Evolutionary conservation across 2,888 invertebrate genomes (phyloP), one percentile per base, ranked within the genome.

Genomic region (Sarcophaga caerulescens): DNA sequence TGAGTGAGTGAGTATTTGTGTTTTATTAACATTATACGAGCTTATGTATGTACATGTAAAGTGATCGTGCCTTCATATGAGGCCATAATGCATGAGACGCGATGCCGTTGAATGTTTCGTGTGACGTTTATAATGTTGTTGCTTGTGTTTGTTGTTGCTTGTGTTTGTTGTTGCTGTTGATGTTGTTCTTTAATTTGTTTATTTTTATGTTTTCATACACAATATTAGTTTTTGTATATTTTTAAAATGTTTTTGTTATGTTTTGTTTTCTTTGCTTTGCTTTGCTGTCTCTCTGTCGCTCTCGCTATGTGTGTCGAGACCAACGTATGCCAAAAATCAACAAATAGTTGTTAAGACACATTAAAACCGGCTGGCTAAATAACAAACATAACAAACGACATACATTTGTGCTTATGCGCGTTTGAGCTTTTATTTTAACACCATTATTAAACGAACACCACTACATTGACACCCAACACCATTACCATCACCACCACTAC

Each of bases 321-420:
- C 59, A 85, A 66, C 78, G 81, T 86, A 86, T 81, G 86, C 78
- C 85, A 85, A 81, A 84, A 81, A 86, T 81, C 78, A 84, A 84
- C 84, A 86, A 86, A 78, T 71, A 47, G 75, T 78, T 86, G 86
- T 78, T 84, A 65, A 78, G 66, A 78, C 70, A 84, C 35, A 35
- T 35, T 70, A 60, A 78, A 84, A 86, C 74, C 81, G 81, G 77
- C 77, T 84, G 69, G 77, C 68, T 75, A 23, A 82, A 35, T 35
- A 35, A 35, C 10, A 35, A 82, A 71, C 47, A n/a, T n/a, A 4
- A 47, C 47, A 52, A 52, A 70, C 70, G 59, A 75, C 74, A 74
- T 70, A 69, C 52, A 75, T 77, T 83, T 81, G 84, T 77, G 74
- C 81, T 81, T 74, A 81, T 63, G 81, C 75, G 71, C 70, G 71